phyloP scores from a whole-genome alignment of 1,140 invertebrate species.

The Steinernema feltiae region DNA sequence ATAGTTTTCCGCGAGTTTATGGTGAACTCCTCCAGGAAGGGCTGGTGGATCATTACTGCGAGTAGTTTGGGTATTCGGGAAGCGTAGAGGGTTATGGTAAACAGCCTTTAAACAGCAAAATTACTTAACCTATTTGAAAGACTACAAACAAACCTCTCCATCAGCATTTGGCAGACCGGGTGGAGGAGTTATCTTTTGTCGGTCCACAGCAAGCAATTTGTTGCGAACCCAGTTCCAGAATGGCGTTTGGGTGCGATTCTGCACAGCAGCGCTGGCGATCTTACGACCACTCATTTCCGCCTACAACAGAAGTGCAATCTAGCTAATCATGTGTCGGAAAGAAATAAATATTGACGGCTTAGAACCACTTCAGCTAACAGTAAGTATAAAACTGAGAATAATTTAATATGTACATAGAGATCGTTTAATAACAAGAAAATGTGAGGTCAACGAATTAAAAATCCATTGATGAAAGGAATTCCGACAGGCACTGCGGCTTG shows the following conservation, averaged over 20 bases:
- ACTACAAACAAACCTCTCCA: constrained; percentile 28
- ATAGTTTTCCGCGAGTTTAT: constrained; percentile 39
- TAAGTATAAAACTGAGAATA: no score
- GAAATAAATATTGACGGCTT: background rate
- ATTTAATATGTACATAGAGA: background rate
- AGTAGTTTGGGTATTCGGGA: constrained; percentile 37
- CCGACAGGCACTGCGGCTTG: constrained; percentile 79
- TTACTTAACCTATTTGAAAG: background rate
- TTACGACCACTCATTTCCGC: constrained; percentile 22
- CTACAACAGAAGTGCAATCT: background rate
- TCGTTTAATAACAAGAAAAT: background rate
- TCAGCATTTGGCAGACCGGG: constrained; percentile 31
- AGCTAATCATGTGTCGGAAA: background rate
- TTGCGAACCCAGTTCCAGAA: constrained; percentile 38
- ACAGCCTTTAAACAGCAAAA: constrained; percentile 19
- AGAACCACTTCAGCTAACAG: no score
- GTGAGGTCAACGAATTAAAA: background rate
- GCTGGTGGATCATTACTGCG: constrained; percentile 30
- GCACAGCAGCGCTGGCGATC: constrained; percentile 35
- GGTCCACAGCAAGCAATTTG: constrained; percentile 33
- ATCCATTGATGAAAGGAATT: constrained; percentile 78
- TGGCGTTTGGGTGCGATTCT: constrained; percentile 36
- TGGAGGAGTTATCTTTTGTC: constrained; percentile 27
- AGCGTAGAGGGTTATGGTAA: constrained; percentile 34
- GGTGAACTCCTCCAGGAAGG: constrained; percentile 39